These are phyloP conservation scores for Latheticus oryzae DNA, from an alignment of 2,888 invertebrate genomes.

Conservation along the genomic window DNA sequence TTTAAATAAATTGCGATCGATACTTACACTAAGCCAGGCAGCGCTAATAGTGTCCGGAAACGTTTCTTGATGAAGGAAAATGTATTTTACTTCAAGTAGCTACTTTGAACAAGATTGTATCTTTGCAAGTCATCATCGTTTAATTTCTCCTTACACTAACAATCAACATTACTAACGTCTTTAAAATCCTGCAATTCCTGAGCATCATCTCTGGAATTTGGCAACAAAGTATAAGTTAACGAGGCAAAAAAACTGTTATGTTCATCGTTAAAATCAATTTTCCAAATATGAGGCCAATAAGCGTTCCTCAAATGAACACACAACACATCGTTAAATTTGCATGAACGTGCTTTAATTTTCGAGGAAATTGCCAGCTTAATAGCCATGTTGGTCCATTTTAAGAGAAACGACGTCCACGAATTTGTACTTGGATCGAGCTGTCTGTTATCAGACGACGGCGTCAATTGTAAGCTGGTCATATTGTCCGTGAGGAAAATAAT, in stretches of 20 bases:
- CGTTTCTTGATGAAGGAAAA: background rate
- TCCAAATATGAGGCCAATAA: constrained; percentile 17
- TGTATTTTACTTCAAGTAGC: constrained; percentile 4
- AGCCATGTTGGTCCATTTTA: constrained; percentile 49
- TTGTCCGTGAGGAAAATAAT: constrained; percentile 58
- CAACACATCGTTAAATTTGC: constrained; percentile 54
- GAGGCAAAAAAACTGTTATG: constrained; percentile 15
- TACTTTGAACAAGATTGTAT: background rate
- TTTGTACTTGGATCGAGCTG: constrained; percentile 47
- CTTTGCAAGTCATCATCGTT: constrained; percentile 1
- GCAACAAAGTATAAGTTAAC: constrained; percentile 4
- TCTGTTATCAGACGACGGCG: constrained; percentile 52
- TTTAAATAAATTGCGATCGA: too few relatives aligned
- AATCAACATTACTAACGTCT: too few relatives aligned
- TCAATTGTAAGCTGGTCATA: constrained; percentile 54
- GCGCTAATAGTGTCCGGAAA: too few relatives aligned
- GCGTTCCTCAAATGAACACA: constrained; percentile 43
- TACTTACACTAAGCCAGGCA: too few relatives aligned
- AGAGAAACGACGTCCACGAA: constrained; percentile 46
- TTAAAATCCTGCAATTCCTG: too few relatives aligned
- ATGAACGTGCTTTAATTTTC: constrained; percentile 54
- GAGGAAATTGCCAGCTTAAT: constrained; percentile 54
- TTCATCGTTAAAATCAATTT: constrained; percentile 34
- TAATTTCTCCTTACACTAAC: too few relatives aligned
- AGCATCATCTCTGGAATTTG: too few relatives aligned